phyloP scores from a whole-genome alignment of 2,113 vertebrate genomes.

The Felis chaus region DNA sequence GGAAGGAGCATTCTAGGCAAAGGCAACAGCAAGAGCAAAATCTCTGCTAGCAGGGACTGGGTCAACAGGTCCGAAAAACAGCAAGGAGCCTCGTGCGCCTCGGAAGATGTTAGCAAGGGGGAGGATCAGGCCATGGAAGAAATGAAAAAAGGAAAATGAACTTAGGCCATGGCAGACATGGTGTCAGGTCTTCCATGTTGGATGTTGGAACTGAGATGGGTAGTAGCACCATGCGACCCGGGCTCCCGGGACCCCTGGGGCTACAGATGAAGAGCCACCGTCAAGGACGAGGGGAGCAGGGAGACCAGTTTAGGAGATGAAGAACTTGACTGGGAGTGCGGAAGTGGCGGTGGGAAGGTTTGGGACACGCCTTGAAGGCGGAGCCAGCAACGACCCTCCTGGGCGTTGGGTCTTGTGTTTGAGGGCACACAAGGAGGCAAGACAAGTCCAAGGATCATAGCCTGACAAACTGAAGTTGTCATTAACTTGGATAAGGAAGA shows the following conservation, averaged over 20 bases:
- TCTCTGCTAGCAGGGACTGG: background rate
- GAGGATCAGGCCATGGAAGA: too few species aligned
- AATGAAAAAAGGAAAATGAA: background rate
- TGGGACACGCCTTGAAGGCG: background rate
- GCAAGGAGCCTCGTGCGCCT: background rate
- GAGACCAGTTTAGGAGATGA: background rate
- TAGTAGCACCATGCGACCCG: fast-evolving
- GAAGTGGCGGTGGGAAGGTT: background rate
- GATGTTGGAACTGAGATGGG: background rate
- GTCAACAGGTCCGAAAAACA: background rate
- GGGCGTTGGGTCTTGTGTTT: background rate
- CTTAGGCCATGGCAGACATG: too few species aligned
- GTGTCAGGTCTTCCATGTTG: too few species aligned
- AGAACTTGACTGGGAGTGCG: background rate
- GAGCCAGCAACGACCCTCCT: background rate
- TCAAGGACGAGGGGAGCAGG: too few species aligned
- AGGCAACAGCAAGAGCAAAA: background rate
- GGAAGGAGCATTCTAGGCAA: background rate
- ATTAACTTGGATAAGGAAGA: background rate
- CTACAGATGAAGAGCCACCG: background rate
- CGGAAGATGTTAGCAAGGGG: background rate
- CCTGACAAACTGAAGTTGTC: background rate
- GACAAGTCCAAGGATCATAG: background rate
- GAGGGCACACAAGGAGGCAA: too few species aligned
- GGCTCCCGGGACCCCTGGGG: background rate